Percentiles rank a stretch among this genome's conserved stretches.
phyloP scores from a whole-genome alignment of 1,140 invertebrate genomes.

The Adelges cooleyi region DNA sequence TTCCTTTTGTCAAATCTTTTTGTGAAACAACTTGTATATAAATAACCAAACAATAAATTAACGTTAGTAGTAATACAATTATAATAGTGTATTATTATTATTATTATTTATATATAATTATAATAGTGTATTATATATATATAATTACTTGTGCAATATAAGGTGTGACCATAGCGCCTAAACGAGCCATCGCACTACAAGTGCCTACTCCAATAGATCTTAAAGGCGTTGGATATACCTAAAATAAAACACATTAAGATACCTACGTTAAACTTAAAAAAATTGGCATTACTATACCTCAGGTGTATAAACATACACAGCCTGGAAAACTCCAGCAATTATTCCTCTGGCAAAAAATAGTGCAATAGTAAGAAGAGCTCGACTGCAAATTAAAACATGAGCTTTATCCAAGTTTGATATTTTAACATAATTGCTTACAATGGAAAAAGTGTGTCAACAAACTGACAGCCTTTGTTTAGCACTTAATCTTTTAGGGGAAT shows the following conservation, averaged over 20 bases:
- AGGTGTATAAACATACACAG: conserved; percentile 89
- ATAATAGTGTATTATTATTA: too few relatives aligned
- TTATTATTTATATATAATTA: background rate
- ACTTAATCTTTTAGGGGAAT: too few relatives aligned
- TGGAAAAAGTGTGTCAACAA: too few relatives aligned
- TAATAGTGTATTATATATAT: background rate
- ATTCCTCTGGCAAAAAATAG: conserved; percentile 83
- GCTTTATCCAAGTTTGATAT: too few relatives aligned
- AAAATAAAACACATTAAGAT: conserved; percentile 29
- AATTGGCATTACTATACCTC: conserved; percentile 49
- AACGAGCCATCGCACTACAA: conserved; percentile 77
- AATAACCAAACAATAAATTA: background rate
- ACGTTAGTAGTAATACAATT: background rate
- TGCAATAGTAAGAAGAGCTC: conserved; percentile 66
- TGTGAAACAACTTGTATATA: too few relatives aligned
- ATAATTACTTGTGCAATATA: conserved; percentile 74
- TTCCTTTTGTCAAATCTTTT: too few relatives aligned
- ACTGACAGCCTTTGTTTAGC: too few relatives aligned
- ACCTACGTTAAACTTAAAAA: background rate
- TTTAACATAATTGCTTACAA: too few relatives aligned
- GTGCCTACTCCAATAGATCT: conserved; percentile 76
- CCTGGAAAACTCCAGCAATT: conserved; percentile 88
- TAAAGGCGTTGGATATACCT: conserved; percentile 78
- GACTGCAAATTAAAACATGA: conserved; percentile 43
- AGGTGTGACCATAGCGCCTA: conserved; percentile 86